These are phyloP conservation scores for Platysteira castanea DNA, from an alignment of 2,113 vertebrate species.

Conservation along the genomic window DNA sequence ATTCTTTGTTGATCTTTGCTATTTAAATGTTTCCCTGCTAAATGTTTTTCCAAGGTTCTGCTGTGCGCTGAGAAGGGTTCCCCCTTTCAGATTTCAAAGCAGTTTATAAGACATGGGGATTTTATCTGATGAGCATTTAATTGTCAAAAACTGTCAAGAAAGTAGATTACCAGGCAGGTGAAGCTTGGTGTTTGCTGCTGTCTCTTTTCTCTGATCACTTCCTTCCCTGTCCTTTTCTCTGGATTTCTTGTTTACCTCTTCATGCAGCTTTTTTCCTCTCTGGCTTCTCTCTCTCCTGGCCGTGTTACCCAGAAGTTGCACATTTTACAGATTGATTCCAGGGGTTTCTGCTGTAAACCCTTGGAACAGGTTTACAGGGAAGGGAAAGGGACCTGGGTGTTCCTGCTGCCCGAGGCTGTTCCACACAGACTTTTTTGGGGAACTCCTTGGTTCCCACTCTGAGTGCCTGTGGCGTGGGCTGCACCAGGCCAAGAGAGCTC, in stretches of 20 bases:
- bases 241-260: background rate
- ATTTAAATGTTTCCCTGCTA: background rate
- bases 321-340: background rate
- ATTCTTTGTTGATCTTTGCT: background rate
- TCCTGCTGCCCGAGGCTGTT: background rate
- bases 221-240: background rate
- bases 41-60: background rate
- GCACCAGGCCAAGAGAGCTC: background rate
- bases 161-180: background rate
- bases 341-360: background rate
- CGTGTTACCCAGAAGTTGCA: background rate
- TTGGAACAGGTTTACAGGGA: no score
- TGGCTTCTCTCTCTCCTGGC: background rate
- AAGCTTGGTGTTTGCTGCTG: background rate
- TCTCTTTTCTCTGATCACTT: background rate
- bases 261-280: background rate
- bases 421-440: background rate
- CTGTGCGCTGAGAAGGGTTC: background rate
- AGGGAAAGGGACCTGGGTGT: background rate
- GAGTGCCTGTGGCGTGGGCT: background rate
- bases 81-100: background rate
- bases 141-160: background rate
- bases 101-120: background rate
- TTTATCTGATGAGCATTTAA: background rate
- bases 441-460: background rate